Evolutionary conservation across 2,888 invertebrate genomes (phyloP).

Genomic region (Caenorhabditis sp.): DNA sequence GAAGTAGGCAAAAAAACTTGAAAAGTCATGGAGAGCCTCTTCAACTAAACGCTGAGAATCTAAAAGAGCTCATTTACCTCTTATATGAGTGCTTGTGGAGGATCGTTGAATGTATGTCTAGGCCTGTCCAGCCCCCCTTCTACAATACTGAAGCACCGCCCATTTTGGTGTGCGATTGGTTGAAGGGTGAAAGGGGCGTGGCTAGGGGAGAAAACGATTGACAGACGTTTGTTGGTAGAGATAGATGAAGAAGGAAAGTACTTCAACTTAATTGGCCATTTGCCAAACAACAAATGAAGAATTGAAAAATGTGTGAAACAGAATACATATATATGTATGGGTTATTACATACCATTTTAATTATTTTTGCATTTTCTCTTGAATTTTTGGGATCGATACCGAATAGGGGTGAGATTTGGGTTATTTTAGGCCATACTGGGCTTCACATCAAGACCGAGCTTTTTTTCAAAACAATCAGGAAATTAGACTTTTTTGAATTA

Average conservation of each 20-base stretch:
- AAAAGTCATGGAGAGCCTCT: constrained; percentile 44
- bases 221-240: background rate
- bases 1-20: constrained; percentile 22
- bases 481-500: no score
- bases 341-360: no score
- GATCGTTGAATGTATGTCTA: constrained; percentile 34
- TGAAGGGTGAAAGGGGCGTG: background rate
- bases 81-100: constrained; percentile 52
- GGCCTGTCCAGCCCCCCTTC: constrained; percentile 29
- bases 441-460: no score
- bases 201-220: background rate
- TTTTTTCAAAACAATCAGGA: no score
- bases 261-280: constrained; percentile 14
- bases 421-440: no score
- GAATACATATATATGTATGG: no score
- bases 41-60: constrained; percentile 48
- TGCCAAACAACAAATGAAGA: background rate
- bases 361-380: background rate
- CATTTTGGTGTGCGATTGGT: background rate
- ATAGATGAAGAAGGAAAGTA: background rate
- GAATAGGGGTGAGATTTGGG: no score
- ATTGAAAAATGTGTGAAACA: constrained; percentile 2
- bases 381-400: background rate
- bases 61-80: constrained; percentile 55
- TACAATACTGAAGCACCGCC: constrained; percentile 14